Conservation (phyloP, 2,113 vertebrate genomes). For the Coturnix japonica region DNA sequence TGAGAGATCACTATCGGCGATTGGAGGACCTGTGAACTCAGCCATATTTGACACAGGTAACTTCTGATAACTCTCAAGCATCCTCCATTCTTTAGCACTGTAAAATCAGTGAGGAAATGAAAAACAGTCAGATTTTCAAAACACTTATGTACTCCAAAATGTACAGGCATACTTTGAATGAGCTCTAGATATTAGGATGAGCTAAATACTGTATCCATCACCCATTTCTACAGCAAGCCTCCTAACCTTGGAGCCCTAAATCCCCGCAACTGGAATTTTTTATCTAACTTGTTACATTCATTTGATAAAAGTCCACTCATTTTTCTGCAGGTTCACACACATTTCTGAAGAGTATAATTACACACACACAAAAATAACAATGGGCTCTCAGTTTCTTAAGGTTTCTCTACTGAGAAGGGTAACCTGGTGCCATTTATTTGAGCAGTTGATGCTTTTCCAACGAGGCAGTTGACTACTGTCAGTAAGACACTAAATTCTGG, state of each 20-base stretch:
- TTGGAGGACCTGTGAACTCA: background rate
- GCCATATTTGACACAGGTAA: background rate
- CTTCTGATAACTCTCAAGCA: background rate
- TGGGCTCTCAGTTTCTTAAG: background rate
- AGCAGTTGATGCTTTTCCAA: background rate
- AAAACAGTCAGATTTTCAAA: background rate
- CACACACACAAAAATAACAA: background rate
- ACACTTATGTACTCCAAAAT: background rate
- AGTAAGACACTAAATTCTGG: background rate
- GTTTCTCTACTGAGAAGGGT: background rate
- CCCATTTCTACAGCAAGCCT: background rate
- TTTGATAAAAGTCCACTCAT: background rate
- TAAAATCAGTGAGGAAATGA: background rate
- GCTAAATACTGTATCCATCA: background rate
- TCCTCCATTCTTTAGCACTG: background rate
- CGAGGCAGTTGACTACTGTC: background rate
- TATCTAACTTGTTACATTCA: background rate
- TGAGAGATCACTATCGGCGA: background rate
- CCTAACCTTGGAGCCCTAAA: background rate
- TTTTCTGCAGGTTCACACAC: background rate
- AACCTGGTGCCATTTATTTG: background rate
- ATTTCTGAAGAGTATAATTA: background rate
- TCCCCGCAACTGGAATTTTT: background rate
- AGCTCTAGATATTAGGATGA: background rate
- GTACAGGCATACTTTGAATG: background rate